Conservation (phyloP, 2,888 invertebrate species). For the Blastobasis adustella region DNA sequence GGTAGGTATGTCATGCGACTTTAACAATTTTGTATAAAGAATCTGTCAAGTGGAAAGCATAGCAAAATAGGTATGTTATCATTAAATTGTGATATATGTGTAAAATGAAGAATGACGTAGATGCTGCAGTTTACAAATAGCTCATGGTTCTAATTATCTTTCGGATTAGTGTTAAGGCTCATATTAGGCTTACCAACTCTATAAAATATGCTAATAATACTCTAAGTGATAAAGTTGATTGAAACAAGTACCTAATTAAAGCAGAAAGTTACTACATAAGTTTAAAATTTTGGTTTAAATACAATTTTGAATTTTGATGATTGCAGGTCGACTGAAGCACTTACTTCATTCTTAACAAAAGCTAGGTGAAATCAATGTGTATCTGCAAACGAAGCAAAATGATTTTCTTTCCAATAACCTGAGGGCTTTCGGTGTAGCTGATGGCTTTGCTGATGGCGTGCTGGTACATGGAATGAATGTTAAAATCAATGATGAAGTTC, state of each 20-base stretch:
- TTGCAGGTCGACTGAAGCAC: background rate
- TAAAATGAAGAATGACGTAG: no score
- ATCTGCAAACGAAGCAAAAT: constrained; percentile 35
- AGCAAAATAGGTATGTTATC: no score
- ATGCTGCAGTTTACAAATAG: no score
- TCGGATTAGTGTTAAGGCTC: background rate
- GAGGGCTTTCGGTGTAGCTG: constrained; percentile 72
- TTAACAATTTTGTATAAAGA: no score
- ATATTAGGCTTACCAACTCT: background rate
- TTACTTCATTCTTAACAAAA: background rate
- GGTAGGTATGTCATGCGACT: no score
- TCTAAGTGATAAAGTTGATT: background rate
- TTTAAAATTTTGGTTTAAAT: background rate
- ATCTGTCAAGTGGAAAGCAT: no score
- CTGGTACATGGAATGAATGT: constrained; percentile 67
- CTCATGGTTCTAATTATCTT: background rate
- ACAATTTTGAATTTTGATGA: background rate
- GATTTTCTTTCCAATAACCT: constrained; percentile 52
- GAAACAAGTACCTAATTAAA: background rate
- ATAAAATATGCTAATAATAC: background rate
- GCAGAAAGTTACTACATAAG: background rate
- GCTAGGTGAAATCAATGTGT: background rate
- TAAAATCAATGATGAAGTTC: constrained; percentile 11
- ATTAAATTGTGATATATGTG: no score
- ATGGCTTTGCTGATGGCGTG: constrained; percentile 72